Percentiles rank a stretch among this genome's conserved stretches.
Evolutionary conservation across 2,888 invertebrate genomes (phyloP).

Genomic region (Elysia crispata): DNA sequence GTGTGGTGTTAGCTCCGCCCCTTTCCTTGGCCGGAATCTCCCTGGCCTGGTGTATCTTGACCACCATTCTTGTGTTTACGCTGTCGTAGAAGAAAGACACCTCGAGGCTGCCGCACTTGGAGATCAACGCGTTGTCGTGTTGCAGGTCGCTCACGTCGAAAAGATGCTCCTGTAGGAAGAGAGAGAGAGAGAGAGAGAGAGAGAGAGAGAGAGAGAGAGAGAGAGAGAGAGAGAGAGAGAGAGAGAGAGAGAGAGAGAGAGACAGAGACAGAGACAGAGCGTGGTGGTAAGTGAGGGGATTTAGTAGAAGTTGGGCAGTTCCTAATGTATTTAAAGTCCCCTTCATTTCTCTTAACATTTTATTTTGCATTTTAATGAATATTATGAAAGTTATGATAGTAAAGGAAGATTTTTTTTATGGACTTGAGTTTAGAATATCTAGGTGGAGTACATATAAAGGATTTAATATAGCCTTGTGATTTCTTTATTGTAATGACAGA

Average conservation of each 20-base stretch:
- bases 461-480: no score
- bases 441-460: no score
- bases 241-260: not conserved
- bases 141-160: constrained; percentile 78
- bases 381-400: no score
- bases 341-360: no score
- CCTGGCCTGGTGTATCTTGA: constrained; percentile 92
- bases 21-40: constrained; percentile 83
- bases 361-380: no score
- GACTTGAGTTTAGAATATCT: no score
- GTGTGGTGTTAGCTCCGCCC: constrained; percentile 72
- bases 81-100: constrained; percentile 93
- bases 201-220: constrained; percentile 20
- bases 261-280: no score
- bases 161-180: constrained; percentile 74
- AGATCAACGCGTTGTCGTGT: constrained; percentile 70
- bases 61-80: constrained; percentile 93
- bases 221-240: not conserved
- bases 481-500: no score
- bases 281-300: no score
- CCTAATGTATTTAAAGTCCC: no score
- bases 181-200: not conserved
- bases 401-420: no score
- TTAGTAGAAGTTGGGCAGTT: no score
- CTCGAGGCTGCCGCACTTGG: constrained; percentile 86